phyloP scores from a whole-genome alignment of 2,113 vertebrate genomes.

The Urocynchramus pylzowi region DNA sequence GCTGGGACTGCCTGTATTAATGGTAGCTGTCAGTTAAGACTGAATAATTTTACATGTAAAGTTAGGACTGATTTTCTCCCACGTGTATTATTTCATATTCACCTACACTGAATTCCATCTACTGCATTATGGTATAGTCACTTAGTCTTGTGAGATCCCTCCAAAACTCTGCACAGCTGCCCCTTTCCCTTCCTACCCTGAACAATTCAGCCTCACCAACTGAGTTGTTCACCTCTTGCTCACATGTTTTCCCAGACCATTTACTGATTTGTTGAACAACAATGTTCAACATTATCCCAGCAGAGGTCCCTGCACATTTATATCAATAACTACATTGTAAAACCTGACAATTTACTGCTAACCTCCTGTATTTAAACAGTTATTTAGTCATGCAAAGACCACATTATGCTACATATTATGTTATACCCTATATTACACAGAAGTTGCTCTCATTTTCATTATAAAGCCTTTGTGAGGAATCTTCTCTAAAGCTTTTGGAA shows the following conservation, averaged over 20 bases:
- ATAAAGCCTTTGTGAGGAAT: neutral
- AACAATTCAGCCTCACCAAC: neutral
- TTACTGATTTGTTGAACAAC: neutral
- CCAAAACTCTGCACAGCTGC: neutral
- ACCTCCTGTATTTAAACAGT: neutral
- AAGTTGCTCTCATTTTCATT: neutral
- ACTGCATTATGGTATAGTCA: neutral
- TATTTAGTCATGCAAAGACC: neutral
- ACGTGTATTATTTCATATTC: neutral
- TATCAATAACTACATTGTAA: neutral
- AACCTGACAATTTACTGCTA: neutral
- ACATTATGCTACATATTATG: neutral
- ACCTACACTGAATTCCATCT: neutral
- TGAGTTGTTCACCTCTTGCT: neutral
- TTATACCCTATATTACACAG: neutral
- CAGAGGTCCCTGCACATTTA: neutral
- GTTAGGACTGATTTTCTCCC: neutral
- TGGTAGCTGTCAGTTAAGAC: neutral
- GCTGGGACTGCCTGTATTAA: neutral
- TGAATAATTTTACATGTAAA: neutral
- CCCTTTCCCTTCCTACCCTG: neutral
- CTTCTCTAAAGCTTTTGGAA: neutral
- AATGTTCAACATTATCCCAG: neutral
- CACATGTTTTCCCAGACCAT: neutral
- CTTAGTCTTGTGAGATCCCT: neutral